Percentiles rank a stretch among this genome's conserved stretches.
Conservation (phyloP, 2,888 invertebrate species). For the Nephrotoma flavescens region DNA sequence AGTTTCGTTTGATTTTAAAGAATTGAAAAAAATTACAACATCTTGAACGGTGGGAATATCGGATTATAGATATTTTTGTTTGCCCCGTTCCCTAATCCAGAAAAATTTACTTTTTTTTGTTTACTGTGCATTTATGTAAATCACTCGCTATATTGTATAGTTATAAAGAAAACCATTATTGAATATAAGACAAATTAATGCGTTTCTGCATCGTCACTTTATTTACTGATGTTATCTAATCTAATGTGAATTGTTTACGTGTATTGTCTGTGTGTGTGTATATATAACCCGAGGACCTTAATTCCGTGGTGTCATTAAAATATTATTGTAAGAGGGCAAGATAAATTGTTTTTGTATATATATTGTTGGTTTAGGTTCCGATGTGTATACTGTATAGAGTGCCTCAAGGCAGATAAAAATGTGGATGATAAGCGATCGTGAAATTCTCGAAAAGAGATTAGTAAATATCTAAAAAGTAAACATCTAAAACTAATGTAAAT, state of each 20-base stretch:
- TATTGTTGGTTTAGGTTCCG: not conserved
- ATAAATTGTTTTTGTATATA: not conserved
- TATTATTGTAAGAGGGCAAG: not conserved
- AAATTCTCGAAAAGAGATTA: not conserved
- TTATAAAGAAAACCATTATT: not conserved
- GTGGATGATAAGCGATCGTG: not conserved
- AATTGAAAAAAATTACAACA: not conserved
- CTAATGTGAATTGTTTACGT: not conserved
- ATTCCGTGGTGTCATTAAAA: conserved; percentile 4
- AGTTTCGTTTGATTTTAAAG: not conserved
- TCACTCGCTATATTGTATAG: not conserved
- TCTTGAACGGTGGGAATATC: conserved; percentile 6
- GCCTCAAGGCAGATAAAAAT: not conserved
- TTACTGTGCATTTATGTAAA: not conserved
- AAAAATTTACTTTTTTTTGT: not conserved
- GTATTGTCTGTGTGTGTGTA: not conserved
- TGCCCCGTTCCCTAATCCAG: conserved; percentile 2
- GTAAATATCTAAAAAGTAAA: not conserved
- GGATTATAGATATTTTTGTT: conserved; percentile 3
- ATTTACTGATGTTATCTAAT: conserved; percentile 4
- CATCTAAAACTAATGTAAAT: not conserved
- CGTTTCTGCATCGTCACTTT: conserved; percentile 3
- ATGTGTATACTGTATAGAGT: not conserved
- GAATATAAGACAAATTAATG: conserved; percentile 1
- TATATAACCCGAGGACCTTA: conserved; percentile 2